These are phyloP conservation scores for Cordilura impudica DNA, from an alignment of 2,888 invertebrate species.

Conservation along the genomic window DNA sequence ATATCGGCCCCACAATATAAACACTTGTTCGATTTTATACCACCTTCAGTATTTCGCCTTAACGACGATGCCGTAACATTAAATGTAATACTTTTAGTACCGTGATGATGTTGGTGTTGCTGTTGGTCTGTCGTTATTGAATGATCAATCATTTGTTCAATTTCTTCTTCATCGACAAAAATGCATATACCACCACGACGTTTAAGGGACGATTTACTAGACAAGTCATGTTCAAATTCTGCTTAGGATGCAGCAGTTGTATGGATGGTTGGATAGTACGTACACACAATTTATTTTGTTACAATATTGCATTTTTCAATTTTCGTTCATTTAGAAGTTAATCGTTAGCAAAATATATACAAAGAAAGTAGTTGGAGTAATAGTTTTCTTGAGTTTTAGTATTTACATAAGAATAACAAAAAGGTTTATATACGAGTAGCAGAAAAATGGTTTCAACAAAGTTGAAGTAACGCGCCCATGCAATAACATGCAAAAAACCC, in stretches of 20 bases:
- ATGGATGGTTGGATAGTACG: not conserved
- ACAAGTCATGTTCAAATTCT: constrained; percentile 70
- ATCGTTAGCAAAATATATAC: constrained; percentile 41
- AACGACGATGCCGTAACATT: constrained; percentile 39
- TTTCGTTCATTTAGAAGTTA: constrained; percentile 12
- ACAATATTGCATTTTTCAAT: constrained; percentile 6
- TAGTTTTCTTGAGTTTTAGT: not conserved
- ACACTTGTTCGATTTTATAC: constrained; percentile 67
- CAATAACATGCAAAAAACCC: not conserved
- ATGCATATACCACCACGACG: constrained; percentile 78
- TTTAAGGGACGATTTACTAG: constrained; percentile 76
- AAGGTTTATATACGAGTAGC: not conserved
- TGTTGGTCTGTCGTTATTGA: constrained; percentile 65
- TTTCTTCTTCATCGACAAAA: constrained; percentile 77
- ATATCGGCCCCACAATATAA: constrained; percentile 71
- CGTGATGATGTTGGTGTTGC: constrained; percentile 62
- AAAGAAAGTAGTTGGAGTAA: constrained; percentile 48
- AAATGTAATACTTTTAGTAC: constrained; percentile 59
- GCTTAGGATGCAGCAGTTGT: constrained; percentile 32
- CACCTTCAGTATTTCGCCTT: constrained; percentile 63
- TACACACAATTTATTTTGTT: not conserved
- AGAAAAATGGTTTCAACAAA: not conserved
- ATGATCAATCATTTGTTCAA: constrained; percentile 74
- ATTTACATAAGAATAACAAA: not conserved
- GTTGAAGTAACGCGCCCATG: not conserved